These are phyloP conservation scores for Bellardia pandia DNA, from an alignment of 2,888 invertebrate species.

Conservation along the genomic window DNA sequence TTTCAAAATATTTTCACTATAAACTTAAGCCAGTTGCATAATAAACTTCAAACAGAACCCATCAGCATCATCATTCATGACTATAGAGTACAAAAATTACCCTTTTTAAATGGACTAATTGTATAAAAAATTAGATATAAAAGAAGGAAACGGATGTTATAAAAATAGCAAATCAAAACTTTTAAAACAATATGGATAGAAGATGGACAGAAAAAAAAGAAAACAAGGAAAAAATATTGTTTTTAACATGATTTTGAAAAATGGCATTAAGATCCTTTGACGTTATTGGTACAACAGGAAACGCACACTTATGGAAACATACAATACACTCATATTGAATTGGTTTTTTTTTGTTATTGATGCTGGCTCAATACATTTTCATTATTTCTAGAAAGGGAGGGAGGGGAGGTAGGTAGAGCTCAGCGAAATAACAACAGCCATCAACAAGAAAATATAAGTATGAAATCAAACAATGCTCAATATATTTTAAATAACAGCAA, in stretches of 20 bases:
- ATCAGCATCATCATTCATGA: no score
- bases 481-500: background rate
- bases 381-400: background rate
- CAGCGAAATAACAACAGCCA: conserved; percentile 26
- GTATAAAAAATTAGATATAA: no score
- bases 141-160: background rate
- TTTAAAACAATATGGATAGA: conserved; percentile 27
- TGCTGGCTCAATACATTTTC: conserved; percentile 17
- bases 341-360: background rate
- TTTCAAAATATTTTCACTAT: no score
- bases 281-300: background rate
- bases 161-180: conserved; percentile 49
- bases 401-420: no score
- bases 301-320: background rate
- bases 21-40: no score
- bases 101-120: background rate
- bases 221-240: conserved; percentile 9
- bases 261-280: conserved; percentile 26
- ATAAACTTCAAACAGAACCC: no score
- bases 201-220: conserved; percentile 9
- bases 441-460: background rate
- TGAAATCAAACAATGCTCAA: background rate
- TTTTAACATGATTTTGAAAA: conserved; percentile 31
- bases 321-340: background rate
- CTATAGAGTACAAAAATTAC: background rate